These are phyloP conservation scores for Riptortus pedestris DNA, from an alignment of 1,140 invertebrate genomes.

Conservation along the genomic window DNA sequence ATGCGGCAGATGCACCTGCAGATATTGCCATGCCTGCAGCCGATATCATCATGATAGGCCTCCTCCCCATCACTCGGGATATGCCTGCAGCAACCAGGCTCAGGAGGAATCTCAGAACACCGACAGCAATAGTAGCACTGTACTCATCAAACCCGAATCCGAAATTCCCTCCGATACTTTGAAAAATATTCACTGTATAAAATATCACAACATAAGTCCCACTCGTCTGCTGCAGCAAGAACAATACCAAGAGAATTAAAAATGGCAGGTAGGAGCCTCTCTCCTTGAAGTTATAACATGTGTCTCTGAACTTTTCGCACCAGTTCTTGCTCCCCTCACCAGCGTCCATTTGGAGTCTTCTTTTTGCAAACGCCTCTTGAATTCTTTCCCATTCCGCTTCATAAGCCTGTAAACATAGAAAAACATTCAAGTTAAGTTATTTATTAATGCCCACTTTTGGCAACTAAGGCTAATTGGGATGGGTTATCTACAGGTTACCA, in stretches of 20 bases:
- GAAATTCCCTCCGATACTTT: constrained; percentile 39
- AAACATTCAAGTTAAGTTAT: too few relatives aligned
- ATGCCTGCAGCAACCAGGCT: constrained; percentile 40
- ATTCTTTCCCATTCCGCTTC: constrained; percentile 27
- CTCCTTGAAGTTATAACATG: constrained; percentile 12
- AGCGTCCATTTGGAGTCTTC: not conserved
- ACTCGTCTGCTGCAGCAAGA: constrained; percentile 47
- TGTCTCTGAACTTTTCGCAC: constrained; percentile 15
- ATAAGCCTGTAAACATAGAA: constrained; percentile 26
- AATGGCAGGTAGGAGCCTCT: constrained; percentile 44
- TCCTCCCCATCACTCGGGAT: constrained; percentile 44
- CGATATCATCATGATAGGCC: constrained; percentile 42
- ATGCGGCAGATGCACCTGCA: not conserved
- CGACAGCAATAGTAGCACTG: constrained; percentile 41
- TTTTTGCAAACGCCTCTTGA: constrained; percentile 28
- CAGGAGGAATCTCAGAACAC: constrained; percentile 42
- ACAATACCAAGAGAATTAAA: constrained; percentile 40
- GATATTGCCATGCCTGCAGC: constrained; percentile 42
- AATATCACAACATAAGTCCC: constrained; percentile 56
- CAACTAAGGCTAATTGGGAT: too few relatives aligned
- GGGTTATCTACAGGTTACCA: too few relatives aligned
- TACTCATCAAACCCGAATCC: constrained; percentile 39
- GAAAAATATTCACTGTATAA: constrained; percentile 51
- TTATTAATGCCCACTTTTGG: too few relatives aligned
- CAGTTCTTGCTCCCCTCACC: not conserved